Evolutionary conservation across 2,888 invertebrate species (phyloP).

Genomic region (Machimus rusticus): DNA sequence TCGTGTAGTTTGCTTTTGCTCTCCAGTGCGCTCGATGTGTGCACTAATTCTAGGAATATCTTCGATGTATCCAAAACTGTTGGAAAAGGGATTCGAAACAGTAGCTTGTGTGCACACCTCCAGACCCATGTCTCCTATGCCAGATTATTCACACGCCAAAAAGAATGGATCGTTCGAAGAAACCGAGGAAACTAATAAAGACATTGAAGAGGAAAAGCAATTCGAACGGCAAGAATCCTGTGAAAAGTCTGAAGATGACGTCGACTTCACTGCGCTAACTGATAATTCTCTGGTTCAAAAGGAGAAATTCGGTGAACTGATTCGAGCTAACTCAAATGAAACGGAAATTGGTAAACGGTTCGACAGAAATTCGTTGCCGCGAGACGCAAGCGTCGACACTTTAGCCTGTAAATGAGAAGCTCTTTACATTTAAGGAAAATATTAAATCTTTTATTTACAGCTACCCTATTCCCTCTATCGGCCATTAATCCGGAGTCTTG

Average conservation of each 20-base stretch:
- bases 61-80: slow-evolving; percentile 88
- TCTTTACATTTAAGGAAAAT: background rate
- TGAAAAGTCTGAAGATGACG: slow-evolving; percentile 48
- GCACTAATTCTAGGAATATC: slow-evolving; percentile 85
- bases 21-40: slow-evolving; percentile 90
- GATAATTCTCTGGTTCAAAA: background rate
- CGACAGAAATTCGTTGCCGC: slow-evolving; percentile 66
- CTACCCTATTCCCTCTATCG: slow-evolving; percentile 56
- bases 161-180: background rate
- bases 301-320: slow-evolving; percentile 53
- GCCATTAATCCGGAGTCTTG: slow-evolving; percentile 67
- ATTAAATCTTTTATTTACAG: slow-evolving; percentile 49
- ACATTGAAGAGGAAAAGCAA: slow-evolving; percentile 50
- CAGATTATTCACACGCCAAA: slow-evolving; percentile 65
- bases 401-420: slow-evolving; percentile 62
- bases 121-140: slow-evolving; percentile 76
- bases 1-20: slow-evolving; percentile 89
- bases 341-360: slow-evolving; percentile 51
- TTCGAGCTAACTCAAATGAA: slow-evolving; percentile 56
- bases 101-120: slow-evolving; percentile 83
- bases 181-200: background rate
- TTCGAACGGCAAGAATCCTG: background rate
- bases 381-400: slow-evolving; percentile 75
- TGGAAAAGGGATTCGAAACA: slow-evolving; percentile 83
- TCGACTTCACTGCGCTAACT: background rate